Percentiles rank a stretch among this genome's conserved stretches.
phyloP scores from a whole-genome alignment of 2,113 vertebrate species.

The Heloderma charlesbogerti region DNA sequence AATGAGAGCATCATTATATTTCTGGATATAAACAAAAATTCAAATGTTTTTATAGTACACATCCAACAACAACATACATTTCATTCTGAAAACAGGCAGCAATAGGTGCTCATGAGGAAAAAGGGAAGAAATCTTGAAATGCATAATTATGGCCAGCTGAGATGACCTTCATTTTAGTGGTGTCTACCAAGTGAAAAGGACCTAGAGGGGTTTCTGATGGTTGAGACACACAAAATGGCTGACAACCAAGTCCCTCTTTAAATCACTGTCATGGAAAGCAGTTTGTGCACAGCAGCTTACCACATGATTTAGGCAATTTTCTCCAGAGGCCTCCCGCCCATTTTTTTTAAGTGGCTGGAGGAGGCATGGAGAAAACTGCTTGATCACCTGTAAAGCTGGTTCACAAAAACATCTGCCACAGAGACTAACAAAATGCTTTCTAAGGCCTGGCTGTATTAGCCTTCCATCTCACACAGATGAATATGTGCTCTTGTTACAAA shows the following conservation, averaged over 20 bases:
- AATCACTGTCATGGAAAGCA: background rate
- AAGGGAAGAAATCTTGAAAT: background rate
- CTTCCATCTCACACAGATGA: background rate
- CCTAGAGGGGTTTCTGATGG: background rate
- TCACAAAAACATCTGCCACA: background rate
- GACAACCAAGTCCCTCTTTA: background rate
- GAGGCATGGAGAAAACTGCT: background rate
- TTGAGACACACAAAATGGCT: background rate
- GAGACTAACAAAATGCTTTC: background rate
- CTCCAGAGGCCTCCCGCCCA: too few relatives aligned
- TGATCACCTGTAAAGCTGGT: background rate
- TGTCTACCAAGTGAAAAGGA: background rate
- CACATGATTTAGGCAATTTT: background rate
- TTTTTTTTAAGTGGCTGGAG: background rate
- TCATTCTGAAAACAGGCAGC: background rate
- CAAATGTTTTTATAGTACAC: background rate
- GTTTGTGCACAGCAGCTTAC: background rate
- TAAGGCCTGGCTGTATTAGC: background rate
- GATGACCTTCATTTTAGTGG: background rate
- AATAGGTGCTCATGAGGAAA: background rate
- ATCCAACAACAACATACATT: background rate
- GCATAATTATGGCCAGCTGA: background rate
- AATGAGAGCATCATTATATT: conserved; percentile 82
- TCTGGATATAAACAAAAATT: conserved; percentile 68
- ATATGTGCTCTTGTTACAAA: background rate